Base-by-base conservation (phyloP, 2,888 invertebrate species). In the Epinotia nisella region DNA sequence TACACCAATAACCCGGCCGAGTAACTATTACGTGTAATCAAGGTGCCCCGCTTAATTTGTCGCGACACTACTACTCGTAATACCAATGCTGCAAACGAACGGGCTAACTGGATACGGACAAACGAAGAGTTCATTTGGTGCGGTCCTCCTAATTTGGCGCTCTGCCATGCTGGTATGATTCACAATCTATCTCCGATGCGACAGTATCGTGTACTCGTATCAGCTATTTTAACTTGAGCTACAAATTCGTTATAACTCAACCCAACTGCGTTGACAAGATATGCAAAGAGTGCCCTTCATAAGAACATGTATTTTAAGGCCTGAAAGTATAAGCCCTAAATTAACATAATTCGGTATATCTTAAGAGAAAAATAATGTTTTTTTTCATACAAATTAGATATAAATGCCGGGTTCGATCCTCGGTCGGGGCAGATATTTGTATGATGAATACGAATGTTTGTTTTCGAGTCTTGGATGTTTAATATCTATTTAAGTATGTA, bases 101-200 rank as follows among this genome's bases (percentile, higher is more conserved):
- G 13, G 0, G 21, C 62, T 62, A 62, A 62, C 49, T 24, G 11
- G 62, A 49, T 7, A 21, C 17, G 45, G 17, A n/a, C 51, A 64
- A 51, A 67, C 67, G 49, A 58, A 59, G 59, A 51, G 68, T 51
- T 59, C 45, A 67, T 58, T 67, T 45, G 39, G 41, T 29, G 67
- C 58, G 67, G 67, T 41, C 49, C 24, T 59, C 59, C 68, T 68
- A 68, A 68, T 68, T 68, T 68, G 59, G 59, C 68, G 7, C 68
- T 9, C 11, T 3, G 68, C 59, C 51, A 51, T 13, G 21, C 19
- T 35, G 0, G 1, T 1, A 35, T 29, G 58, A 11, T 56, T 11
- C 21, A 56, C 13, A 13, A 10, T 15, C 13, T 49, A 21, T 11
- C 19, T 13, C 55, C 15, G 2, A 56, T 35, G 35, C 0, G 7